These are phyloP conservation scores for Spicauda simplicius DNA, from an alignment of 2,888 invertebrate genomes.

Conservation along the genomic window DNA sequence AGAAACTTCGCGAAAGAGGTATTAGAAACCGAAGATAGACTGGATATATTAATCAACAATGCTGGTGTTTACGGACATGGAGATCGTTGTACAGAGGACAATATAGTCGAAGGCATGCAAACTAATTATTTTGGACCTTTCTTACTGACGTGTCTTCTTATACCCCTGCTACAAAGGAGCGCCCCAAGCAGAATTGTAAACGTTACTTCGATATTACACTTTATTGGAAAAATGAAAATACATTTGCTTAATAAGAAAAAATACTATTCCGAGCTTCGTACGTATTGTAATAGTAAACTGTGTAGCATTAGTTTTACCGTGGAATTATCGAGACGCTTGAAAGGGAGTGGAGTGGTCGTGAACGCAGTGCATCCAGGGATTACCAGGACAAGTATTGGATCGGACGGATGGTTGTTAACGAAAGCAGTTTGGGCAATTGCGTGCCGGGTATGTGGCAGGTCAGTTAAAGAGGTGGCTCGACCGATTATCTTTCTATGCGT, in stretches of 20 bases:
- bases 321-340: slow-evolving; percentile 75
- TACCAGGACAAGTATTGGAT: slow-evolving; percentile 27
- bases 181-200: background rate
- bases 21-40: background rate
- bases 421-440: slow-evolving; percentile 19
- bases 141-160: background rate
- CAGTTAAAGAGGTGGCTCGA: slow-evolving; percentile 88
- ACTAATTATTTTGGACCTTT: background rate
- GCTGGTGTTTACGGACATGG: background rate
- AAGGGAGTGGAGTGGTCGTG: slow-evolving; percentile 83
- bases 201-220: background rate
- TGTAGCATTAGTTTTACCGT: slow-evolving; percentile 82
- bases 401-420: slow-evolving; percentile 58
- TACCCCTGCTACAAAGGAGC: background rate
- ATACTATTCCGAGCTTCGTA: slow-evolving; percentile 40
- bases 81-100: background rate
- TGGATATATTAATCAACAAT: background rate
- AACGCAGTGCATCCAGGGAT: slow-evolving; percentile 87
- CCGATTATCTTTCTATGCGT: slow-evolving; percentile 88
- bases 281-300: slow-evolving; percentile 64
- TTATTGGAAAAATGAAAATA: background rate
- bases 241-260: slow-evolving; percentile 24
- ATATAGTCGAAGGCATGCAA: background rate
- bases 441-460: slow-evolving; percentile 72
- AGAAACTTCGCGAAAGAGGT: background rate